Conservation (phyloP, 2,797 vertebrate species). For the Chelmon rostratus region DNA sequence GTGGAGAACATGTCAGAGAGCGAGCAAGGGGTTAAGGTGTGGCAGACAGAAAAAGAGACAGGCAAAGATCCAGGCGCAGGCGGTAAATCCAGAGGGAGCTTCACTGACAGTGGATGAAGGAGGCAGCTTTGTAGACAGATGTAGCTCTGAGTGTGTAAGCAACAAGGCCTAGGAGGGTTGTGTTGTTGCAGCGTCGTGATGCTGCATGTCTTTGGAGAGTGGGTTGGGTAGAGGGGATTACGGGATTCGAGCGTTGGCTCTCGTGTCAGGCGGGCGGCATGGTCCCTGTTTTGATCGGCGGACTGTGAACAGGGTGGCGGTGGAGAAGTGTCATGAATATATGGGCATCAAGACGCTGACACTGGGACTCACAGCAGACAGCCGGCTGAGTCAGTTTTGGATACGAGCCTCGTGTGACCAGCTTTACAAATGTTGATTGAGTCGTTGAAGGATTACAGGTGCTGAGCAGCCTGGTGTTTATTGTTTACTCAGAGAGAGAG, state of each 20-base stretch:
- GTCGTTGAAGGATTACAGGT: slow-evolving; percentile 78
- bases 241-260: slow-evolving; percentile 41
- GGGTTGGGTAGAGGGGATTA: slow-evolving; percentile 55
- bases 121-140: slow-evolving; percentile 69
- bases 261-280: slow-evolving; percentile 35
- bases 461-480: slow-evolving; percentile 74
- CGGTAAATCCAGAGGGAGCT: slow-evolving; percentile 61
- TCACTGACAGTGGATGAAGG: slow-evolving; percentile 67
- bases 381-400: slow-evolving; percentile 67
- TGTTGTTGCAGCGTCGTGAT: slow-evolving; percentile 51
- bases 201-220: slow-evolving; percentile 47
- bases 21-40: slow-evolving; percentile 55
- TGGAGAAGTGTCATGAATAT: slow-evolving; percentile 36
- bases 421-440: slow-evolving; percentile 85
- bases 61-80: slow-evolving; percentile 48
- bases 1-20: slow-evolving; percentile 15
- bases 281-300: slow-evolving; percentile 53
- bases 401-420: slow-evolving; percentile 67
- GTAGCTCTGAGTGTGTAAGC: slow-evolving; percentile 61
- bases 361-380: slow-evolving; percentile 46
- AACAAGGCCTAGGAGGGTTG: slow-evolving; percentile 46
- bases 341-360: slow-evolving; percentile 43
- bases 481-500: slow-evolving; percentile 63
- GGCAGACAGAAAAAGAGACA: slow-evolving; percentile 50
- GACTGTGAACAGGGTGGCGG: slow-evolving; percentile 40